A percentile compares a stretch with the other conserved stretches of the same genome.
Conservation (phyloP, 1,140 invertebrate genomes). For the Brachionus rotundiformis region DNA sequence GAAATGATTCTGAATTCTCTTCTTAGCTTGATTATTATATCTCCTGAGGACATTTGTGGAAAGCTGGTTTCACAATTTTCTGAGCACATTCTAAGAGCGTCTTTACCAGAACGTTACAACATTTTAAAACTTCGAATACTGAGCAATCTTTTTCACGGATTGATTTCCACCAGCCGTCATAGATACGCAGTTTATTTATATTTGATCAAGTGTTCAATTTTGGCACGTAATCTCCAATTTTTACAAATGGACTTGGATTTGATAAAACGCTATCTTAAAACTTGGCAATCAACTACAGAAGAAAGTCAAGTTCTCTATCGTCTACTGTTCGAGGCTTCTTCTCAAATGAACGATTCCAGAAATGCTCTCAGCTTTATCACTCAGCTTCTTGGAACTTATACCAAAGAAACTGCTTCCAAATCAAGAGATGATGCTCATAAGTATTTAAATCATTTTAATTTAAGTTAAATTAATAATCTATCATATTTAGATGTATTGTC, state of each 20-base stretch:
- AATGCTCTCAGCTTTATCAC: slow-evolving; percentile 13
- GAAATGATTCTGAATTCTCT: slow-evolving; percentile 70
- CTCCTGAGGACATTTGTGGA: slow-evolving; percentile 81
- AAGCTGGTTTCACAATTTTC: slow-evolving; percentile 86
- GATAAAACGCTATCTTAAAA: slow-evolving; percentile 25
- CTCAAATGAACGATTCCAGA: slow-evolving; percentile 47
- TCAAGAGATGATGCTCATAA: slow-evolving; percentile 43
- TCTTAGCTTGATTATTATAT: slow-evolving; percentile 86
- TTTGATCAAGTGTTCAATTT: background rate
- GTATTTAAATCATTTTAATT: background rate
- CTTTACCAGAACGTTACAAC: slow-evolving; percentile 78
- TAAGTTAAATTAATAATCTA: background rate
- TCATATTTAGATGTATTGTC: slow-evolving; percentile 74
- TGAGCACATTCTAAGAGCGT: slow-evolving; percentile 86
- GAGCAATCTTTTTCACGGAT: slow-evolving; percentile 47
- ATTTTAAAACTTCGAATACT: slow-evolving; percentile 77
- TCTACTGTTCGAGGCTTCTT: slow-evolving; percentile 8
- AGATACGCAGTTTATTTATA: slow-evolving; percentile 32
- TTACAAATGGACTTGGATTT: background rate
- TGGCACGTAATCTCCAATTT: slow-evolving; percentile 11
- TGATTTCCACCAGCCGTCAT: slow-evolving; percentile 5
- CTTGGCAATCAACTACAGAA: slow-evolving; percentile 38
- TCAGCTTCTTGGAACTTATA: slow-evolving; percentile 30
- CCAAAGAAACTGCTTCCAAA: slow-evolving; percentile 51
- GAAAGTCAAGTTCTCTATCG: slow-evolving; percentile 42